Base-by-base conservation (phyloP, 2,888 invertebrate species). In the Apantesis nais region DNA sequence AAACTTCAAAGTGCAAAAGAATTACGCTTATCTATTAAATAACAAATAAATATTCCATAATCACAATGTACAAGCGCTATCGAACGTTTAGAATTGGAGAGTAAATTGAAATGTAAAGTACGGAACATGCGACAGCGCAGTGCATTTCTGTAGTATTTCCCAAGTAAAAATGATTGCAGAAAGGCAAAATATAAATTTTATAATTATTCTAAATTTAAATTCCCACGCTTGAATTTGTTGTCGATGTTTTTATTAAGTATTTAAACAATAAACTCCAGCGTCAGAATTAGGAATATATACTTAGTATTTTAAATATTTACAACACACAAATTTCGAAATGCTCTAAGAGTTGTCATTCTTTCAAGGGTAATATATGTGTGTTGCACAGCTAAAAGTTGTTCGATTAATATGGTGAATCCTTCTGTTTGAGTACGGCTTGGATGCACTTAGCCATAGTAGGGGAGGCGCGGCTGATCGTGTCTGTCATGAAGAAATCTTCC, bases 371-470 rank as follows among this genome's bases (percentile, higher is more conserved):
- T 67, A 74, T 67, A 44, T 7, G 75, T 78, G 83, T 81, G 81
- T 72, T 62, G 65, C 70, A 72, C 67, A 75, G 72, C 39, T 66
- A 62, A 62, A 48, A 52, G 55, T 44, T 44, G 29, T 37, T 69
- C 3, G 71, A 79, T 85, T 90, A 94, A 80, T 94, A 94, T 0
- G 88, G 89, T 44, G 93, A 92, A 64, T 93, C 88, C 78, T 95
- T 95, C 84, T 97, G 97, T 90, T 98, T 98, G 80, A 96, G 95
- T 4, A 97, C 98, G 22, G 99, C 99, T 86, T 98, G 97, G 78
- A 99, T 97, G 93, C 99, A 99, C 93, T 99, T 99, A 66, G 99
- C 99, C 99, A 99, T 99, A 66, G 99, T 99, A 76, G 98, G 97
- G 8, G 99, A 99, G 44, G 99, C 99, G 88, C 99, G 96, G 78